These are phyloP conservation scores for Brotula barbata DNA, from an alignment of 2,797 vertebrate species.

Conservation along the genomic window DNA sequence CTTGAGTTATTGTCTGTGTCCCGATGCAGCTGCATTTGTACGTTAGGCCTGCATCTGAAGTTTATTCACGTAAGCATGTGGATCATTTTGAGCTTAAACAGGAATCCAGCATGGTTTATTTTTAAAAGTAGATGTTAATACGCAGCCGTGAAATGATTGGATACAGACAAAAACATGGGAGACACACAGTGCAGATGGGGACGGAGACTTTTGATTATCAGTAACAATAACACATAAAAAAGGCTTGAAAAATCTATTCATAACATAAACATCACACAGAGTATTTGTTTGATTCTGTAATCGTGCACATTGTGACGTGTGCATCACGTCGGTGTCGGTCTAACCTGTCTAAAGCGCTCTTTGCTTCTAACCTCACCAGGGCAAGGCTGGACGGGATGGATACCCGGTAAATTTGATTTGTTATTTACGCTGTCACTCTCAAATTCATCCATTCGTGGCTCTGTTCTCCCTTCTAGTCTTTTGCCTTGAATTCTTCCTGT, in stretches of 20 bases:
- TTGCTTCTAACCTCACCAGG: constrained; percentile 88
- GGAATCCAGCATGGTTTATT: not conserved
- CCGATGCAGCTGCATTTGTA: too few species aligned
- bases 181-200: too few species aligned
- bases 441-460: constrained; percentile 41
- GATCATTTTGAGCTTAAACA: not conserved
- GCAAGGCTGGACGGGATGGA: constrained; percentile 95
- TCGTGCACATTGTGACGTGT: constrained; percentile 37
- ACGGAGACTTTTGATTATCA: too few species aligned
- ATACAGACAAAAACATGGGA: not conserved
- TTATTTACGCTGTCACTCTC: constrained; percentile 68
- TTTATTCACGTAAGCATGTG: too few species aligned
- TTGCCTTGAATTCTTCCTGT: constrained; percentile 9
- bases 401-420: constrained; percentile 91
- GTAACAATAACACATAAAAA: too few species aligned
- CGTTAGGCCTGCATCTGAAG: too few species aligned
- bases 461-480: constrained; percentile 1
- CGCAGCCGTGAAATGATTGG: not conserved
- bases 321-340: too few species aligned
- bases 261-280: too few species aligned
- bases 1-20: too few species aligned
- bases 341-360: constrained; percentile 64
- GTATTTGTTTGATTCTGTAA: too few species aligned
- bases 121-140: constrained; percentile 3
- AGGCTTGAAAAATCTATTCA: too few species aligned